These are phyloP conservation scores for Danionella cerebrum DNA, from an alignment of 2,113 vertebrate species.

Conservation along the genomic window DNA sequence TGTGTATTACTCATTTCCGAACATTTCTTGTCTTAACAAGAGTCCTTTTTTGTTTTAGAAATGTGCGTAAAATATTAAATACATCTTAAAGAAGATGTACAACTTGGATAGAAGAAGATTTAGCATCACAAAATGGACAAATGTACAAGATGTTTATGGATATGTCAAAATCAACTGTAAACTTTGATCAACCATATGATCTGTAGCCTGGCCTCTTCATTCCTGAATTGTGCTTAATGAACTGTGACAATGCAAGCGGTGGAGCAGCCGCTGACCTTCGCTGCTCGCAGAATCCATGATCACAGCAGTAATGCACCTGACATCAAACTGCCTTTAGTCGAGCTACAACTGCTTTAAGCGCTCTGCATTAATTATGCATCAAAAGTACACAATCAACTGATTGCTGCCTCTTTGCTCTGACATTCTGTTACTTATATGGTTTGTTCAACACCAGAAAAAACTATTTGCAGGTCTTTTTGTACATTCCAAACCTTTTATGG, in stretches of 20 bases:
- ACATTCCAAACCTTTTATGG: slow-evolving; percentile 29
- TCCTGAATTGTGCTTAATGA: slow-evolving; percentile 19
- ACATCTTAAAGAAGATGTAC: too few relatives aligned
- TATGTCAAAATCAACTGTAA: not conserved
- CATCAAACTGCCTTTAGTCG: slow-evolving; percentile 21
- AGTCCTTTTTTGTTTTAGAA: too few relatives aligned
- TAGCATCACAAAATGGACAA: too few relatives aligned
- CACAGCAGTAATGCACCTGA: slow-evolving; percentile 21
- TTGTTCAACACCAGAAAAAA: not conserved
- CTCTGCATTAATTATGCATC: slow-evolving; percentile 40
- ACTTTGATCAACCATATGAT: not conserved
- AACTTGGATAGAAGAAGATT: too few relatives aligned
- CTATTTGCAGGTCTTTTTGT: not conserved
- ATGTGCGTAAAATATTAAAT: too few relatives aligned
- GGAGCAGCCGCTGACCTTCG: slow-evolving; percentile 27
- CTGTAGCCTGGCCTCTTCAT: not conserved
- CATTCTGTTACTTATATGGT: not conserved
- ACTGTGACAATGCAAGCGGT: slow-evolving; percentile 5
- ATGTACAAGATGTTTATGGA: too few relatives aligned
- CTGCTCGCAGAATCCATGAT: slow-evolving; percentile 34
- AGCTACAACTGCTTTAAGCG: slow-evolving; percentile 10
- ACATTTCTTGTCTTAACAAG: too few relatives aligned
- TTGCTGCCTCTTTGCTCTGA: not conserved
- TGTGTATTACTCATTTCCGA: too few relatives aligned
- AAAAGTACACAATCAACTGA: slow-evolving; percentile 28